Percentiles rank a stretch among this genome's conserved stretches.
These are phyloP conservation scores for Ceratina japonica DNA, from an alignment of 1,140 invertebrate species.

Conservation along the genomic window DNA sequence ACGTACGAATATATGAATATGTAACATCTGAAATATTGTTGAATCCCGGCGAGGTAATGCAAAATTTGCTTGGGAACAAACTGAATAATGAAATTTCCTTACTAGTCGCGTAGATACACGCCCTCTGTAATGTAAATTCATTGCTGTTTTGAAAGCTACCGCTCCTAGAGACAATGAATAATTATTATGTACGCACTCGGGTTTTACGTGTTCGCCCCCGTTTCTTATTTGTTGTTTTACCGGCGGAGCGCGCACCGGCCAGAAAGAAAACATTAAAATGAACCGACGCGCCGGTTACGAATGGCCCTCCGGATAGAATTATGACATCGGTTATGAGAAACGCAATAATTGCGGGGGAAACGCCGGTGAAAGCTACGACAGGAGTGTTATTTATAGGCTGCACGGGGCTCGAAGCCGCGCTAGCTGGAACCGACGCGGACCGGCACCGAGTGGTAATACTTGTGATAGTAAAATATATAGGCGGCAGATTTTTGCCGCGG, in stretches of 20 bases:
- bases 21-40: too few relatives aligned
- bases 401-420: conserved; percentile 20
- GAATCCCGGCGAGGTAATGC: background rate
- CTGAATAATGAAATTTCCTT: conserved; percentile 7
- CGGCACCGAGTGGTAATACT: conserved; percentile 55
- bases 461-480: conserved; percentile 60
- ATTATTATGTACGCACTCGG: too few relatives aligned
- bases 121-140: conserved; percentile 28
- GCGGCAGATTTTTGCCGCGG: conserved; percentile 50
- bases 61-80: background rate
- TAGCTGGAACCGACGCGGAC: background rate
- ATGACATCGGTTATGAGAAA: conserved; percentile 64
- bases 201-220: too few relatives aligned
- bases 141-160: conserved; percentile 1
- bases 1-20: too few relatives aligned
- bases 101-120: background rate
- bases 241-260: too few relatives aligned
- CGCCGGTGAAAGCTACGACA: conserved; percentile 50
- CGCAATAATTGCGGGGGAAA: conserved; percentile 62
- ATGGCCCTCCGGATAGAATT: conserved; percentile 55
- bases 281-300: conserved; percentile 42
- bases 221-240: too few relatives aligned
- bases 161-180: background rate
- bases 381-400: conserved; percentile 59
- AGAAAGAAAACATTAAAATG: conserved; percentile 33